phyloP scores from a whole-genome alignment of 2,113 vertebrate species.

The Phycodurus eques region DNA sequence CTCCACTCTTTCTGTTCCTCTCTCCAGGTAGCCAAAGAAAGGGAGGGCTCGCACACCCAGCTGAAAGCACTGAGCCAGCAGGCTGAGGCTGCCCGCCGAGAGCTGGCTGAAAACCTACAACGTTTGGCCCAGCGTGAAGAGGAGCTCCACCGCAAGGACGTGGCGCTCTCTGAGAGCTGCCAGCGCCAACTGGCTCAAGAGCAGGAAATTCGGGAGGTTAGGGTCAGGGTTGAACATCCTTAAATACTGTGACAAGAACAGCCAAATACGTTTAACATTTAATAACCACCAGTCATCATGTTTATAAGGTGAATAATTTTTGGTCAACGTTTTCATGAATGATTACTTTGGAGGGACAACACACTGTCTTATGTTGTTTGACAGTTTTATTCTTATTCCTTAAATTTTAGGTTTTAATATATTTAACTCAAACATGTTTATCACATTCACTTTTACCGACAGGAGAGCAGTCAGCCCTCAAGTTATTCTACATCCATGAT shows the following conservation, averaged over 20 bases:
- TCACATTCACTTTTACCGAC: background rate
- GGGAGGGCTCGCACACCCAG: conserved; percentile 78
- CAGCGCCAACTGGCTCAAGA: conserved; percentile 78
- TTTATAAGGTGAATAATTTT: background rate
- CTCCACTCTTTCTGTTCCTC: background rate
- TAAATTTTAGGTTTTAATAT: background rate
- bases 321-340: background rate
- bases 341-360: background rate
- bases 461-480: conserved; percentile 2
- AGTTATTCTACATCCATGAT: background rate
- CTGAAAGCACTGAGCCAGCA: conserved; percentile 80
- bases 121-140: conserved; percentile 86
- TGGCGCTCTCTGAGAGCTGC: conserved; percentile 77
- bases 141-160: conserved; percentile 79
- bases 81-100: conserved; percentile 80
- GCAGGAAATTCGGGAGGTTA: conserved; percentile 77
- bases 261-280: background rate
- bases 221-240: conserved; percentile 6
- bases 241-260: conserved; percentile 17
- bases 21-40: conserved; percentile 80
- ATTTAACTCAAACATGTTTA: background rate
- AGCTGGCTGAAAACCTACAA: conserved; percentile 80
- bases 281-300: background rate
- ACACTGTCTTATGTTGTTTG: background rate
- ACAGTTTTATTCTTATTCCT: background rate